Evolutionary conservation across 2,888 invertebrate species (phyloP), one percentile per base, ranked within the genome.

Genomic region (Brachyptera risi): DNA sequence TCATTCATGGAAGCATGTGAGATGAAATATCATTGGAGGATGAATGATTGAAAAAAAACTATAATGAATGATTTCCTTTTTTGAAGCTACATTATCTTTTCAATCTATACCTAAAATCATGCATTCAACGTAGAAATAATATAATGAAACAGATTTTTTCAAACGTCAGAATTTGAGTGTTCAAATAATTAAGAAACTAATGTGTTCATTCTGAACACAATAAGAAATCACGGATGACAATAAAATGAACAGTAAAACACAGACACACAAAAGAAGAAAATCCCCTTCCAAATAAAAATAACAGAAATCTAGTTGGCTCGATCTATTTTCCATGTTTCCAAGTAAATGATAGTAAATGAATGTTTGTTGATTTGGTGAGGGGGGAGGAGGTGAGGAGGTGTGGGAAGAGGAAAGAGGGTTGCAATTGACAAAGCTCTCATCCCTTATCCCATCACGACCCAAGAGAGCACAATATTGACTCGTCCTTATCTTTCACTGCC

Each of bases 291-390:
- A 24, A 47, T 21, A 47, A 24, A 21, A 21, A 15, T 3, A 47
- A 24, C 42, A 47, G 21, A 35, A 54, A 54, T 37, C 54, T 38
- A 21, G 35, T 23, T 35, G 19, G 17, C 35, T 37, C 35, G 54
- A 35, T 21, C 35, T 19, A 54, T 54, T 54, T 35, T 54, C 21
- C 54, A 54, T 54, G 54, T 54, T 54, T 54, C n/a, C 23, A 54
- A 54, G 54, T 54, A 54, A 54, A 54, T 37, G 54, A 35, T 23
- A 54, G 54, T 54, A 54, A 54, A 47, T 47, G 47, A 47, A 47
- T 47, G 47, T 47, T 47, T 47, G 47, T 11, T 11, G 31, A 11
- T 5, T 31, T 31, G 31, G 11, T 19, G 44, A 44, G 19, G 44
- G 44, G 17, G 3, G 44, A 19, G n/a, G n/a, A 15, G 4, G 40